A percentile compares a stretch with the other conserved stretches of the same genome.
Conservation (phyloP, 2,888 invertebrate genomes). For the Labia minor region DNA sequence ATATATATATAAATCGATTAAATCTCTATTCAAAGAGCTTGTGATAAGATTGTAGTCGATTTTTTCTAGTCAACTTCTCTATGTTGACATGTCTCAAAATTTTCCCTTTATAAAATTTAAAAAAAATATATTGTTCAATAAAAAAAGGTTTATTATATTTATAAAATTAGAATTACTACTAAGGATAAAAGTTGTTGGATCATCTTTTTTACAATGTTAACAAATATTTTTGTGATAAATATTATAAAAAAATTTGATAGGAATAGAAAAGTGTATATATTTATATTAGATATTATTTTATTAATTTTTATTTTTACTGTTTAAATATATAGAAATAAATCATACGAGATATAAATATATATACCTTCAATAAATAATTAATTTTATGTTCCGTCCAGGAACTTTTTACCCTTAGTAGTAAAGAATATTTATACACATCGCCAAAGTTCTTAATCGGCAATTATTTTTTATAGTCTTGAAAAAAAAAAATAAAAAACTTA, state of each 20-base stretch:
- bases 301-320: too few relatives aligned
- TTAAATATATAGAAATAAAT: too few relatives aligned
- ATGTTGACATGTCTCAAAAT: not conserved
- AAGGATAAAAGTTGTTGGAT: too few relatives aligned
- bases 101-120: too few relatives aligned
- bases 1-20: slow-evolving; percentile 9
- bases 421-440: not conserved
- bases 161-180: too few relatives aligned
- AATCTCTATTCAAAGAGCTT: not conserved
- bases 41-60: slow-evolving; percentile 8
- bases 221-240: too few relatives aligned
- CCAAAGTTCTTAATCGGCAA: not conserved
- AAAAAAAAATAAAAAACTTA: too few relatives aligned
- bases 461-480: not conserved
- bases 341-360: too few relatives aligned
- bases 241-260: too few relatives aligned
- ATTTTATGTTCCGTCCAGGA: not conserved
- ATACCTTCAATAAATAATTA: not conserved
- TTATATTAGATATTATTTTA: too few relatives aligned
- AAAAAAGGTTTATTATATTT: not conserved
- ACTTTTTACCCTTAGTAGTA: not conserved
- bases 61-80: not conserved
- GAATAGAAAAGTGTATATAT: too few relatives aligned
- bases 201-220: too few relatives aligned
- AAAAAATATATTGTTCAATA: not conserved